Percentiles rank a stretch among this genome's conserved stretches.
phyloP scores from a whole-genome alignment of 1,140 invertebrate species.

The Drosophila paulistorum region DNA sequence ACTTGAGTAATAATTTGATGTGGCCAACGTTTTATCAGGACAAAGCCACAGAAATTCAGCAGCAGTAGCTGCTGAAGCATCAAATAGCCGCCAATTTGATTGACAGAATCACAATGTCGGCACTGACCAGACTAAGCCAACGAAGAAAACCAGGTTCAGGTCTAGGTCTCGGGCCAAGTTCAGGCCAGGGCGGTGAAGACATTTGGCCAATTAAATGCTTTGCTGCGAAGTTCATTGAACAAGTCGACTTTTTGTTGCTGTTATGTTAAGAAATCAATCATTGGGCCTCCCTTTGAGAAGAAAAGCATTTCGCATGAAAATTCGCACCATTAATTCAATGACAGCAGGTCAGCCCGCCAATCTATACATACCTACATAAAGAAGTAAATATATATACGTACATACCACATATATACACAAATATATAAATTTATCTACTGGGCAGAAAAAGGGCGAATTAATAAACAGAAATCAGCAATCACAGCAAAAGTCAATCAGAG shows the following conservation, averaged over 20 bases:
- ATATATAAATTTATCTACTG: constrained; percentile 1
- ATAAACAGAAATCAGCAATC: constrained; percentile 78
- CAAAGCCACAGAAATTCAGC: constrained; percentile 24
- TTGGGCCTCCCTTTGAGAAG: constrained; percentile 14
- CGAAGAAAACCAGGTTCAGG: constrained; percentile 8
- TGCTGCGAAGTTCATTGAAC: constrained; percentile 72
- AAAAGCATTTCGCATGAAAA: constrained; percentile 71
- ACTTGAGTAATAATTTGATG: constrained; percentile 54
- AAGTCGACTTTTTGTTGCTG: constrained; percentile 55
- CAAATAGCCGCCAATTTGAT: constrained; percentile 59
- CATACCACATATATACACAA: no score
- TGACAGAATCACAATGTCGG: constrained; percentile 61
- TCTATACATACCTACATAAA: constrained; percentile 1
- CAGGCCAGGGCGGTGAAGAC: neutral
- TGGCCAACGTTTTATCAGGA: constrained; percentile 34
- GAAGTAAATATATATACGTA: neutral
- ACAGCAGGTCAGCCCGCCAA: constrained; percentile 45
- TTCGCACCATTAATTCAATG: constrained; percentile 77
- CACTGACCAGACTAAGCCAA: constrained; percentile 26
- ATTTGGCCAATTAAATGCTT: constrained; percentile 68
- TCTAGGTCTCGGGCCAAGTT: constrained; percentile 30
- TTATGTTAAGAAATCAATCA: constrained; percentile 64
- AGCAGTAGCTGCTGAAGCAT: constrained; percentile 23
- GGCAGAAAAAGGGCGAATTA: constrained; percentile 61
- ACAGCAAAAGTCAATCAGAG: constrained; percentile 74